These are phyloP conservation scores for Sturnira hondurensis DNA, from an alignment of 2,113 vertebrate genomes.

Conservation along the genomic window DNA sequence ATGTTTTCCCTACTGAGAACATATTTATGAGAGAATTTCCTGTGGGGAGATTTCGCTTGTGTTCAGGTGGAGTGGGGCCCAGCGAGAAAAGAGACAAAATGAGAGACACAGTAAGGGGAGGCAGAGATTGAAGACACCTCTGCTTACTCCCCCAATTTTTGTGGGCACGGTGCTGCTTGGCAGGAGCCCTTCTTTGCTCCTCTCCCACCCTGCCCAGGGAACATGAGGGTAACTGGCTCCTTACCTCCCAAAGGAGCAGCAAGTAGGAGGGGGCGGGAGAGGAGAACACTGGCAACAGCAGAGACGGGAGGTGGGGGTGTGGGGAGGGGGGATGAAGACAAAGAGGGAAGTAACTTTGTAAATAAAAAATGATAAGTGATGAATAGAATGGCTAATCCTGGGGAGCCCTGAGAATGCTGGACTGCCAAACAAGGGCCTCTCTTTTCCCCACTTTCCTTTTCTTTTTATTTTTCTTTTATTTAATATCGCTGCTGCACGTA, in stretches of 20 bases:
- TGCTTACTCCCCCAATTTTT: background rate
- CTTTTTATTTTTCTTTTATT: conserved; percentile 85
- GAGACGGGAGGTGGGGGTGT: background rate
- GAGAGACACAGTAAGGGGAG: background rate
- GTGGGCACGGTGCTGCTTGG: background rate
- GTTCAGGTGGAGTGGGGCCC: too few relatives aligned
- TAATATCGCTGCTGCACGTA: conserved; percentile 91
- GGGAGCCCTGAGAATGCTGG: conserved; percentile 80
- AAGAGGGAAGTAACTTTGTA: conserved; percentile 81
- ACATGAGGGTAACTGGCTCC: background rate
- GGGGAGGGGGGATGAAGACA: conserved; percentile 28
- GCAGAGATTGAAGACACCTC: background rate
- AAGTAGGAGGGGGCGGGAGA: conserved; percentile 38
- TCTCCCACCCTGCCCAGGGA: background rate
- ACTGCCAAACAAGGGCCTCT: conserved; percentile 74
- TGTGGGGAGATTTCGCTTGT: background rate
- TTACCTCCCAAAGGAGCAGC: conserved; percentile 5
- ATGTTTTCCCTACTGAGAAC: background rate
- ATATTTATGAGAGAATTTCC: background rate
- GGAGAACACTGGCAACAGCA: background rate
- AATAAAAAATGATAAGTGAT: conserved; percentile 82
- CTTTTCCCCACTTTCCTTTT: conserved; percentile 71
- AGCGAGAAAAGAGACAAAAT: background rate
- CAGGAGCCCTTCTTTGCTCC: background rate
- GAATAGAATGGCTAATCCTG: conserved; percentile 81